phyloP scores from a whole-genome alignment of 2,797 vertebrate species.

The Centroberyx gerrardi region DNA sequence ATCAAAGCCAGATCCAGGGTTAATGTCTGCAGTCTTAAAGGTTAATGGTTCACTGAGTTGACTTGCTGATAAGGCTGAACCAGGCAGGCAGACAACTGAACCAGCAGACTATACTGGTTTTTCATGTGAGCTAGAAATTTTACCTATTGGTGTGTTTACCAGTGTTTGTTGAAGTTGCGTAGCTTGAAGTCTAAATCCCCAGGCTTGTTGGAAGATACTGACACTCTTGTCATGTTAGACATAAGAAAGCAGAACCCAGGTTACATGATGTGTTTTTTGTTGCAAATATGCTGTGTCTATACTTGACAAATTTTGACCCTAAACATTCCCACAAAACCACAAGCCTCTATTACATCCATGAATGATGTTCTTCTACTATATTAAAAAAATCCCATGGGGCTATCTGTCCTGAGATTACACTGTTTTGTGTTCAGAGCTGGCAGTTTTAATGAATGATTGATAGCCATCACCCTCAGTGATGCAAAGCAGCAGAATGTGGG shows the following conservation, averaged over 20 bases:
- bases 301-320: neutral
- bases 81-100: neutral
- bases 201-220: too few relatives aligned
- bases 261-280: neutral
- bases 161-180: neutral
- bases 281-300: neutral
- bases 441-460: constrained; percentile 27
- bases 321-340: neutral
- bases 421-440: neutral
- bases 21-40: neutral
- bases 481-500: constrained; percentile 20
- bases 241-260: too few relatives aligned
- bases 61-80: constrained; percentile 1
- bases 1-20: constrained; percentile 6
- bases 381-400: neutral
- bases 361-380: neutral
- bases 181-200: neutral
- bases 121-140: neutral
- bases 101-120: neutral
- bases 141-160: too few relatives aligned
- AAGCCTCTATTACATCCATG: neutral
- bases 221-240: too few relatives aligned
- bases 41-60: neutral
- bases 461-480: neutral
- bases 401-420: neutral